Evolutionary conservation across 2,888 invertebrate genomes (phyloP), one percentile per base, ranked within the genome.

Genomic region (Phortica magna): DNA sequence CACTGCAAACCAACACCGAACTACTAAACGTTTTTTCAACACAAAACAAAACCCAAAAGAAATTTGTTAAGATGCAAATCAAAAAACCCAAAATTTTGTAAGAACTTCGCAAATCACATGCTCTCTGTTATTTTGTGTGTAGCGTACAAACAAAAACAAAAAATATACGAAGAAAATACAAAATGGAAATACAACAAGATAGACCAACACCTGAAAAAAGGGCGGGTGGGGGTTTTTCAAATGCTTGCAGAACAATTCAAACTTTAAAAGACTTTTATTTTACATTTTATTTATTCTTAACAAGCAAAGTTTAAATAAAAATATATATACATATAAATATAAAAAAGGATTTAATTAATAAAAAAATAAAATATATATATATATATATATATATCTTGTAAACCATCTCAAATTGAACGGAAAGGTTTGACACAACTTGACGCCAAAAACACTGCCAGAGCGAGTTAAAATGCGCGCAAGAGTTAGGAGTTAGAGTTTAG

Each of bases 341-440:
- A 70, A 14, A 48, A n/a, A 71, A 10, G 7, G 14, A 55, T n/a
- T 10, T 14, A 43, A 43, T 43, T 2, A 9, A 57, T 48, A 53
- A 48, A 22, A 43, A 19, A 12, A 70, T 3, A 59, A 31, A 72
- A 59, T 7, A 61, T 64, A 19, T 14, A 73, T 64, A 73, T 7
- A 59, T 42, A 39, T 73, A 57, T 59, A 71, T 31, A 14, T 31
- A 78, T 80, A 80, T 84, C 80, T 80, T 82, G 85, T 81, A 81
- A 81, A 87, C 78, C 80, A 84, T 80, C 61, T 61, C 79, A 88
- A 83, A 84, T 89, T 90, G 90, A 87, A 89, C 80, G 88, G 90
- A 85, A 88, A 85, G 90, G 89, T 89, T 90, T 90, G 90, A 90
- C 89, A 89, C 89, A 89, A 89, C 89, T 89, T 89, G 90, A 90